Evolutionary conservation across 2,888 invertebrate genomes (phyloP).

Genomic region (Drosophila putrida): DNA sequence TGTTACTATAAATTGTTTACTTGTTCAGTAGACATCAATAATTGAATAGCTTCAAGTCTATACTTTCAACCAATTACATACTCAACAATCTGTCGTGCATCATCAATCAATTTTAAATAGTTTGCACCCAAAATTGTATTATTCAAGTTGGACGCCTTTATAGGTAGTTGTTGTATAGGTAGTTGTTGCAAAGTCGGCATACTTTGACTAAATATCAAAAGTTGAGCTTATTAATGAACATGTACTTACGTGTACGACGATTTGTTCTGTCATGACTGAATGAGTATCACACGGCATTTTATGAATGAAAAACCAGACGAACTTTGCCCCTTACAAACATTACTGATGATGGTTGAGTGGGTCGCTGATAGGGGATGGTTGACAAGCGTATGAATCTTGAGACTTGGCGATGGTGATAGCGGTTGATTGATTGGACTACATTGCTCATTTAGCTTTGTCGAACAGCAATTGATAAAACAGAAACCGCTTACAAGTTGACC

Average conservation of each 20-base stretch:
- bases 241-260: neutral
- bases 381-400: neutral
- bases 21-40: neutral
- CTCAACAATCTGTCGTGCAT: slow-evolving; percentile 9
- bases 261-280: slow-evolving; percentile 15
- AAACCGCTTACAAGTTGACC: slow-evolving; percentile 2
- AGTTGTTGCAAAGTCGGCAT: slow-evolving; percentile 26
- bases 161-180: no score
- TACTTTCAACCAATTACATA: slow-evolving; percentile 9
- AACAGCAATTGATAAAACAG: slow-evolving; percentile 25
- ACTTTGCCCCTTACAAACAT: slow-evolving; percentile 36
- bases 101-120: slow-evolving; percentile 37
- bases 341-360: neutral
- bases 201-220: slow-evolving; percentile 34
- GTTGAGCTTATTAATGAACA: slow-evolving; percentile 11
- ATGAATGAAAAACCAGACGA: slow-evolving; percentile 44
- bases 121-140: slow-evolving; percentile 38
- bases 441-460: slow-evolving; percentile 19
- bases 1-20: neutral
- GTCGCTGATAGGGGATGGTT: neutral
- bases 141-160: slow-evolving; percentile 12
- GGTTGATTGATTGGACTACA: slow-evolving; percentile 40
- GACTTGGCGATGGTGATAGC: slow-evolving; percentile 20
- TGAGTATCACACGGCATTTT: slow-evolving; percentile 34
- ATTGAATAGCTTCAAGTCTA: neutral